Conservation (phyloP, 2,888 invertebrate species). For the Drosophila eohydei region DNA sequence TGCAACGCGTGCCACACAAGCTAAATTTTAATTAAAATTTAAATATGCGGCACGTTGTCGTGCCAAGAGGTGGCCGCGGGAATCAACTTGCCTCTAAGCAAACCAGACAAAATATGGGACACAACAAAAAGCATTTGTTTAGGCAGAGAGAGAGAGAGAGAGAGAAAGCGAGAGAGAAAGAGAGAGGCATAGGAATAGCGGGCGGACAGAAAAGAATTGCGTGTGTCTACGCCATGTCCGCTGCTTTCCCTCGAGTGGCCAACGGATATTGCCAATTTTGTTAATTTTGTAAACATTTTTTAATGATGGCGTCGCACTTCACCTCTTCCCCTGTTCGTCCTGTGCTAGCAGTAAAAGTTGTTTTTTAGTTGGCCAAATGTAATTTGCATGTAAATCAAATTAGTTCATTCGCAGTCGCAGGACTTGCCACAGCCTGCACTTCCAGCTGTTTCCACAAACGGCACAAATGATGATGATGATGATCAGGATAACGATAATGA, state of each 20-base stretch:
- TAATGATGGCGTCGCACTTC: conserved; percentile 29
- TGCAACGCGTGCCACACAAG: conserved; percentile 38
- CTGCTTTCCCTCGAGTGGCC: conserved; percentile 8
- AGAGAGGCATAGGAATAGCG: background rate
- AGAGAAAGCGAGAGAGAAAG: background rate
- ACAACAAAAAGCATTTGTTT: conserved; percentile 35
- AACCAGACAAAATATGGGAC: conserved; percentile 41
- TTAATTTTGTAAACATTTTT: conserved; percentile 55
- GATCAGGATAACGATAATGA: too few species aligned
- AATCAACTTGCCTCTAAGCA: conserved; percentile 8
- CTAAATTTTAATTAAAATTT: conserved; percentile 77
- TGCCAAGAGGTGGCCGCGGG: conserved; percentile 49
- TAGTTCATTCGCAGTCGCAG: conserved; percentile 52
- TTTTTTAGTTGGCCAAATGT: conserved; percentile 51
- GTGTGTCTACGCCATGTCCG: conserved; percentile 22
- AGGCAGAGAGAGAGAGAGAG: background rate
- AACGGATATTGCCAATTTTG: conserved; percentile 59
- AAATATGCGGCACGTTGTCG: conserved; percentile 70
- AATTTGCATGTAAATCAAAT: conserved; percentile 75
- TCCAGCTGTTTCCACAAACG: conserved; percentile 47
- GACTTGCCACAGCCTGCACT: background rate
- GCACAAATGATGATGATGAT: conserved; percentile 27
- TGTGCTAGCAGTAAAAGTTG: conserved; percentile 14
- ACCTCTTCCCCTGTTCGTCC: background rate
- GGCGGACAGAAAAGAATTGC: conserved; percentile 19